These are phyloP conservation scores for Trichosurus vulpecula DNA, from an alignment of 2,797 vertebrate genomes.

Conservation along the genomic window DNA sequence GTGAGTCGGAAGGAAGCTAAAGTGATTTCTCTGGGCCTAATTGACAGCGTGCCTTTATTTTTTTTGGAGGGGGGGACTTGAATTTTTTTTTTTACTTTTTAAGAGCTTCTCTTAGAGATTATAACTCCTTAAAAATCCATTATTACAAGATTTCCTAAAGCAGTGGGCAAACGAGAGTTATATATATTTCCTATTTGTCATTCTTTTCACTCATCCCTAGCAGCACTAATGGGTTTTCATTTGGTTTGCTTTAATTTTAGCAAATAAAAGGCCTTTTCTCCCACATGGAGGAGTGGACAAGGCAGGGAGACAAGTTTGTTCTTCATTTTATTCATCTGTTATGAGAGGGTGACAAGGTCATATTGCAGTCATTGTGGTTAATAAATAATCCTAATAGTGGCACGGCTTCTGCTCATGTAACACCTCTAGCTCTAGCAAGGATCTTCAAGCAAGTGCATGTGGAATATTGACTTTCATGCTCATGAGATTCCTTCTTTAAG, in stretches of 20 bases:
- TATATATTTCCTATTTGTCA: neutral
- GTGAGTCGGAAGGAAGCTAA: constrained; percentile 32
- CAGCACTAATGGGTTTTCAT: constrained; percentile 23
- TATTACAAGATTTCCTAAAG: constrained; percentile 54
- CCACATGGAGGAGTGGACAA: neutral
- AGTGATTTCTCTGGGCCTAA: constrained; percentile 30
- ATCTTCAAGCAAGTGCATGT: neutral
- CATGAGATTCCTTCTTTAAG: neutral
- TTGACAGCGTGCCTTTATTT: neutral
- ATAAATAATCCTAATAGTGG: constrained; percentile 13
- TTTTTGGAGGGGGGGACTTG: neutral
- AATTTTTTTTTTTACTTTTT: constrained; percentile 33
- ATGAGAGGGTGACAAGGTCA: neutral
- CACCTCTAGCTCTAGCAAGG: neutral
- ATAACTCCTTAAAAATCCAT: constrained; percentile 56
- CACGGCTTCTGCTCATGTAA: neutral
- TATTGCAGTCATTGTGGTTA: constrained; percentile 10
- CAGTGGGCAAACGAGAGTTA: neutral
- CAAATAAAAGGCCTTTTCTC: neutral
- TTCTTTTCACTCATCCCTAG: constrained; percentile 38
- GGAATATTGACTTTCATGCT: neutral
- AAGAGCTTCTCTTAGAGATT: constrained; percentile 48
- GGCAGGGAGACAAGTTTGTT: constrained; percentile 10
- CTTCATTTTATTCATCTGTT: constrained; percentile 25
- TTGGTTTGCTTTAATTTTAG: constrained; percentile 9